Percentiles rank a stretch among this genome's conserved stretches.
phyloP scores from a whole-genome alignment of 2,797 vertebrate genomes.

The Bradypodion ventrale region DNA sequence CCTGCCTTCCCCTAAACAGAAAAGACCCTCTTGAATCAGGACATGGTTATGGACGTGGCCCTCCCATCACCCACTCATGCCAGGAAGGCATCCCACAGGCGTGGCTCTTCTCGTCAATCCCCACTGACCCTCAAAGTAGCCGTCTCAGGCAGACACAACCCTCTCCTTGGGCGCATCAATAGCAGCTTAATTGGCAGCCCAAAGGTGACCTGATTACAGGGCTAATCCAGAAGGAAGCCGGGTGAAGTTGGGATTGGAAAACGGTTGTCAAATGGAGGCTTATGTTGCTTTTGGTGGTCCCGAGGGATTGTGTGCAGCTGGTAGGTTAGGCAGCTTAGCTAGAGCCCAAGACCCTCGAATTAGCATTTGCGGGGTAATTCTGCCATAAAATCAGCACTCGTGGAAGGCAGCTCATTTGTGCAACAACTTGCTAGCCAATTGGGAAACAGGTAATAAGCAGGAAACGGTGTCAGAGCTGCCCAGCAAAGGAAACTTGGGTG shows the following conservation, averaged over 20 bases:
- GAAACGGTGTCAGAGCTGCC: too few species aligned
- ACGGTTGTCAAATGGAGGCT: too few species aligned
- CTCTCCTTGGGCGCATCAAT: fast-evolving
- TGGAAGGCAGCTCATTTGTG: neutral
- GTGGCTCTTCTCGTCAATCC: neutral
- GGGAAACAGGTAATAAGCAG: neutral
- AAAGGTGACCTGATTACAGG: neutral
- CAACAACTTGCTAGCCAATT: neutral
- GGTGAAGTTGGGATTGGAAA: neutral
- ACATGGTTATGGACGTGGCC: too few species aligned
- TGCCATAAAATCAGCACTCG: neutral
- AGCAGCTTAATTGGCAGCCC: neutral
- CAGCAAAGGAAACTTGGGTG: too few species aligned
- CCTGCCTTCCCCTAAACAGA: too few species aligned
- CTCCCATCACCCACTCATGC: too few species aligned
- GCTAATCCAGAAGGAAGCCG: slow-evolving; percentile 3
- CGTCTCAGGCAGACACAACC: fast-evolving
- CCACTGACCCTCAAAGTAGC: neutral
- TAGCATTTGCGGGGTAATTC: neutral
- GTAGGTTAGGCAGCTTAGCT: fast-evolving
- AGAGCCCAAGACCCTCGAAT: fast-evolving
- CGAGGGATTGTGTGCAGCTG: too few species aligned
- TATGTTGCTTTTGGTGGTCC: neutral
- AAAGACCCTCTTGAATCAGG: too few species aligned
- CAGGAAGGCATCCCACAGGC: too few species aligned